Conservation (phyloP, 2,888 invertebrate genomes). For the Lepeophtheirus nordmannii region DNA sequence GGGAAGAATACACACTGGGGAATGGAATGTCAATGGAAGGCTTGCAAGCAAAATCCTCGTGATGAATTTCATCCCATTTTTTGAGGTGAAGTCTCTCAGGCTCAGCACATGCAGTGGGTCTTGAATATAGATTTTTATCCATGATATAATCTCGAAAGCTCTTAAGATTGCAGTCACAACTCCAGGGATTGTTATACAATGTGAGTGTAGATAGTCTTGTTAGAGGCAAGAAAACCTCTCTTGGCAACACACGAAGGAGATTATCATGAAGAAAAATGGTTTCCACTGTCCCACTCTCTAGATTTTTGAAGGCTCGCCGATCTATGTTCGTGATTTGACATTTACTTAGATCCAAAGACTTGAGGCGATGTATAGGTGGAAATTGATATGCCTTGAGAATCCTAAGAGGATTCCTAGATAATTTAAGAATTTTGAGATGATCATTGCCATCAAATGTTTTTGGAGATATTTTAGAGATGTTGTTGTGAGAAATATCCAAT, state of each 20-base stretch:
- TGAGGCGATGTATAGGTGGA: conserved; percentile 60
- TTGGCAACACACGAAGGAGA: conserved; percentile 51
- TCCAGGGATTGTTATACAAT: conserved; percentile 73
- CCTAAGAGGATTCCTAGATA: conserved; percentile 66
- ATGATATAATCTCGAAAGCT: conserved; percentile 71
- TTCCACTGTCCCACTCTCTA: conserved; percentile 40
- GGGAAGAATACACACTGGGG: conserved; percentile 26
- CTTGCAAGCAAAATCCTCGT: conserved; percentile 63
- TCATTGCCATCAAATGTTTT: conserved; percentile 67
- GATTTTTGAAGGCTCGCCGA: conserved; percentile 56
- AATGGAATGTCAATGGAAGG: conserved; percentile 46
- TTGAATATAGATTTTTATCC: conserved; percentile 56
- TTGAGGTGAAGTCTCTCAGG: conserved; percentile 52
- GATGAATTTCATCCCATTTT: conserved; percentile 58
- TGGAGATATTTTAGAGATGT: conserved; percentile 53
- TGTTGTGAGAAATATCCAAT: conserved; percentile 69
- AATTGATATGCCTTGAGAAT: conserved; percentile 59
- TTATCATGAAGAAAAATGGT: conserved; percentile 59
- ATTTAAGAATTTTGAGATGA: conserved; percentile 54
- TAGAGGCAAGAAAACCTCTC: conserved; percentile 53
- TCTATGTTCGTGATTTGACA: conserved; percentile 61
- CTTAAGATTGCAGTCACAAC: conserved; percentile 69
- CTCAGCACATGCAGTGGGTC: conserved; percentile 50
- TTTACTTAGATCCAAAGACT: conserved; percentile 60
- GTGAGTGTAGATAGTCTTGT: conserved; percentile 61